These are phyloP conservation scores for Platysteira castanea DNA, from an alignment of 2,113 vertebrate species.

Conservation along the genomic window DNA sequence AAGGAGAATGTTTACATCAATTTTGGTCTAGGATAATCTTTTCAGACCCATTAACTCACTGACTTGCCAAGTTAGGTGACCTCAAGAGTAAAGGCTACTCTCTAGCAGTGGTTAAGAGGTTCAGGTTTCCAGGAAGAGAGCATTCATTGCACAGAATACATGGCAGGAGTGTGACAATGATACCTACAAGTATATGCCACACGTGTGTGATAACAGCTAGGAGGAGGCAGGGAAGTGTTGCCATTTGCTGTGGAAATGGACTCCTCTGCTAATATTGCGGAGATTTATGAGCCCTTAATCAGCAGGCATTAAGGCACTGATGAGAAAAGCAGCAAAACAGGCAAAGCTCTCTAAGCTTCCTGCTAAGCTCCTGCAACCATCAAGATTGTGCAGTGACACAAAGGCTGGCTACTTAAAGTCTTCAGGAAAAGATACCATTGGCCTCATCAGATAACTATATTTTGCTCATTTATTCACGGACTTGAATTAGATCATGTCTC, in stretches of 20 bases:
- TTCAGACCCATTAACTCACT: conserved; percentile 58
- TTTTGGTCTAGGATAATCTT: conserved; percentile 49
- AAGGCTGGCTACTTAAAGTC: background rate
- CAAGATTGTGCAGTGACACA: background rate
- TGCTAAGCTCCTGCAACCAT: background rate
- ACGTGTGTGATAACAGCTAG: background rate
- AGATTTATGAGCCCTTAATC: conserved; percentile 53
- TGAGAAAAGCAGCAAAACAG: conserved; percentile 49
- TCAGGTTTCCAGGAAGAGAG: conserved; percentile 17
- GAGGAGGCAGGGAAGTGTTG: background rate
- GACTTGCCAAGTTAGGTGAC: conserved; percentile 45
- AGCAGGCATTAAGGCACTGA: conserved; percentile 12
- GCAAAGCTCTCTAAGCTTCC: background rate
- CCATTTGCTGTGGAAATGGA: background rate
- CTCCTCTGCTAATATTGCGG: conserved; percentile 9
- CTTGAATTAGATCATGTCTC: background rate
- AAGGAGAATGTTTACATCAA: conserved; percentile 53
- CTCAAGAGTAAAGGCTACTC: conserved; percentile 42
- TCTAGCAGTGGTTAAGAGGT: background rate
- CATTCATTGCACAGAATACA: background rate
- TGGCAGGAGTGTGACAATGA: background rate
- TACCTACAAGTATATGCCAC: background rate
- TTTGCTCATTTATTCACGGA: background rate
- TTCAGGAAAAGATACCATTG: background rate
- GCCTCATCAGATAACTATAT: background rate